Evolutionary conservation across 1,140 invertebrate species (phyloP), one percentile per base, ranked within the genome.

Genomic region (Galleria mellonella): DNA sequence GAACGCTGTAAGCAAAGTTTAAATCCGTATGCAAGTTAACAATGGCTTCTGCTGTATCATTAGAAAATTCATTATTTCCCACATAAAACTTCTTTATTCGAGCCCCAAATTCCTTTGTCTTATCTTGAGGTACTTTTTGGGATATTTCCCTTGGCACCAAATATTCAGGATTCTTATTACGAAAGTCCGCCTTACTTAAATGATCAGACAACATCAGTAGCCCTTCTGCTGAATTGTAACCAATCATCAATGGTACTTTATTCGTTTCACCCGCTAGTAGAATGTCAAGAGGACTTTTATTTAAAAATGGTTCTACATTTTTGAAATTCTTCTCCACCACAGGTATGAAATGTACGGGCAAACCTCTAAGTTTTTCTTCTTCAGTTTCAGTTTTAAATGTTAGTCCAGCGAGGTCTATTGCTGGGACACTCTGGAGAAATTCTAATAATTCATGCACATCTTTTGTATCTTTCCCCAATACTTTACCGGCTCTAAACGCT

Each of bases 151-250:
- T 58, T 7, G 79, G 76, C 9, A 86, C 62, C 30, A 64, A 68
- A 33, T 52, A 64, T 9, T 64, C 59, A 32, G 73, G 68, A 46
- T 76, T 50, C 30, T 60, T 52, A 37, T 77, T 64, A 29, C 71
- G 55, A 40, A 47, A 58, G 68, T 36, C 44, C 59, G 56, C 27
- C 55, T 73, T 83, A 47, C 59, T 74, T 12, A 69, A 32, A 7
- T 58, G 50, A 39, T 59, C 55, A 17, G 50, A 49, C 7, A 87
- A 51, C 0, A 87, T 57, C 9, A 88, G 47, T 9, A 89, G 65
- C 12, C 89, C 88, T 77, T 92, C 91, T 10, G 81, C 63, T 11
- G 51, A 73, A 60, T 86, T 89, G 30, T 88, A 87, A 2, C 91
- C 91, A 12, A 89, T 55, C 1, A 92, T 76, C 8, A 88, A 68